Evolutionary conservation across 2,113 vertebrate genomes (phyloP).

Genomic region (Ochotona curzoniae): DNA sequence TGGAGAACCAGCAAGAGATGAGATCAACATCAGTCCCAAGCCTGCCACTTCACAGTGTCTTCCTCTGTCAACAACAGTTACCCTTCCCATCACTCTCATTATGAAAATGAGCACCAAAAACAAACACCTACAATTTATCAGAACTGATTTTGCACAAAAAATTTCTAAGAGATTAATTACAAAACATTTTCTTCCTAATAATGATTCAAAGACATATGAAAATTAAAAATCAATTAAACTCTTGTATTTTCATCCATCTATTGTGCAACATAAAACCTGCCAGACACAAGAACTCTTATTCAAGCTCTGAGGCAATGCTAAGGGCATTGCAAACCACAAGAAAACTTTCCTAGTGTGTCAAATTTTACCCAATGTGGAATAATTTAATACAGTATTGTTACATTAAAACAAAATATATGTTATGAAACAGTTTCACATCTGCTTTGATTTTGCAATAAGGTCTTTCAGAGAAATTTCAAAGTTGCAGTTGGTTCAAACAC

Average conservation of each 20-base stretch:
- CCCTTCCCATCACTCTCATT: background rate
- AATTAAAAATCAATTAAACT: background rate
- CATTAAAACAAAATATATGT: constrained; percentile 8
- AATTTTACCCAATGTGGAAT: background rate
- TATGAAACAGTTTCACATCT: background rate
- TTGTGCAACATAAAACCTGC: background rate
- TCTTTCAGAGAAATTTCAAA: constrained; percentile 24
- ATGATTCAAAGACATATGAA: constrained; percentile 27
- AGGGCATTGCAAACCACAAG: background rate
- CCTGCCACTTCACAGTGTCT: background rate
- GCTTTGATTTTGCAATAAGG: background rate
- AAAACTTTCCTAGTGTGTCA: background rate
- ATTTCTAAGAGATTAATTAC: background rate
- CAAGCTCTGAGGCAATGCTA: background rate
- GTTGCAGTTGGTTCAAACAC: background rate
- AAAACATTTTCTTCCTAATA: background rate
- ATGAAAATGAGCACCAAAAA: background rate
- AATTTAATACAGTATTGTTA: constrained; percentile 13
- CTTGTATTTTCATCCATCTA: background rate
- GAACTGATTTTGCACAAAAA: background rate
- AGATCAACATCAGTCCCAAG: background rate
- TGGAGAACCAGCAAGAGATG: background rate
- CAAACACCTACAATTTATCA: background rate
- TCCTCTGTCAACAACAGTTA: background rate
- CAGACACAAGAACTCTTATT: background rate